Percentiles rank a stretch among this genome's conserved stretches.
Conservation (phyloP, 2,113 vertebrate species). For the Benthochromis sp. region DNA sequence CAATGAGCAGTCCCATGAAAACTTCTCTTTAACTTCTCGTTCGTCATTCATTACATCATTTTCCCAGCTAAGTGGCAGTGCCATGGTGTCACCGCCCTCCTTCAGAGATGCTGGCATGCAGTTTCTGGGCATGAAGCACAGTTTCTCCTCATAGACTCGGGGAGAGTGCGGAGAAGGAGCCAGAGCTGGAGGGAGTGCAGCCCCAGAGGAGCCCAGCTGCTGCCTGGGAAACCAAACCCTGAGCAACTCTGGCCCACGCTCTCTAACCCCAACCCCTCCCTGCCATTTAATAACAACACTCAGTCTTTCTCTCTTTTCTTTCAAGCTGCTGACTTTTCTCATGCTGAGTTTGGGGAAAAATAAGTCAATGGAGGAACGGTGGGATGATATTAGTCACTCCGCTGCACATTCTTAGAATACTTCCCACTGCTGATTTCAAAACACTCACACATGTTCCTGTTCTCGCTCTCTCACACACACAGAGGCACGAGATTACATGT, state of each 20-base stretch:
- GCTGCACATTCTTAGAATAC: conserved; percentile 41
- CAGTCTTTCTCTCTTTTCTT: not conserved
- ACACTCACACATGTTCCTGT: conserved; percentile 42
- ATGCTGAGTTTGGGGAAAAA: conserved; percentile 10
- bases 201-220: conserved; percentile 49
- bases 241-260: conserved; percentile 30
- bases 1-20: not conserved
- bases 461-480: conserved; percentile 1
- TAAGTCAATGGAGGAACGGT: not conserved
- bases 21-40: not conserved
- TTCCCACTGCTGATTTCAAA: conserved; percentile 40
- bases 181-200: conserved; percentile 22
- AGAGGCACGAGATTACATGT: not conserved
- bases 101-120: conserved; percentile 11
- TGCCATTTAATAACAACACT: conserved; percentile 23
- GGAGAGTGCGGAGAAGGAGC: conserved; percentile 14
- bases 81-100: not conserved
- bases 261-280: conserved; percentile 37
- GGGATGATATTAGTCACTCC: not conserved
- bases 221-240: conserved; percentile 58
- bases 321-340: not conserved
- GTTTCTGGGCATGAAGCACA: not conserved
- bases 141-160: not conserved
- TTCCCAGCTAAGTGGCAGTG: not conserved
- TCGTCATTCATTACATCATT: conserved; percentile 2